phyloP scores from a whole-genome alignment of 2,888 invertebrate genomes.

The Tholera decimalis region DNA sequence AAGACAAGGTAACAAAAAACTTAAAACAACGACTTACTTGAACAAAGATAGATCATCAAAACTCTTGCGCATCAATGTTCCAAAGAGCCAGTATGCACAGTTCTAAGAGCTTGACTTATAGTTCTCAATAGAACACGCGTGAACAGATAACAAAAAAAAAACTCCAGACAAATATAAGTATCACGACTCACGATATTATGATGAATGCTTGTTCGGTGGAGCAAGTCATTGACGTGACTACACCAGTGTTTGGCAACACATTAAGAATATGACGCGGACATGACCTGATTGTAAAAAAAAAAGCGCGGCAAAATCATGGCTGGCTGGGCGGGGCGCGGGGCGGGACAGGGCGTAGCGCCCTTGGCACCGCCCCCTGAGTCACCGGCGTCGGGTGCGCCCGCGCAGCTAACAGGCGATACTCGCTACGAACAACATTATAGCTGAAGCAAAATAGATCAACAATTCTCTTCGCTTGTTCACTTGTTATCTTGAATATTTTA shows the following conservation, averaged over 20 bases:
- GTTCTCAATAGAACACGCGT: slow-evolving; percentile 57
- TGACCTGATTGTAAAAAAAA: slow-evolving; percentile 84
- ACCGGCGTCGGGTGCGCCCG: slow-evolving; percentile 78
- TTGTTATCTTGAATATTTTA: slow-evolving; percentile 44
- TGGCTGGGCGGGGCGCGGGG: slow-evolving; percentile 86
- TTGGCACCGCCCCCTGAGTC: slow-evolving; percentile 88
- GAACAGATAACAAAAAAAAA: slow-evolving; percentile 53
- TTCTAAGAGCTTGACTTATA: slow-evolving; percentile 42
- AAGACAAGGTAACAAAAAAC: slow-evolving; percentile 32
- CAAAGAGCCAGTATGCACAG: slow-evolving; percentile 38
- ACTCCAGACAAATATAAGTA: slow-evolving; percentile 65
- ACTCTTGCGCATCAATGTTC: slow-evolving; percentile 35
- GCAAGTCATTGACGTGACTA: slow-evolving; percentile 70
- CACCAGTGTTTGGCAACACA: slow-evolving; percentile 87
- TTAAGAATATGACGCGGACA: slow-evolving; percentile 84
- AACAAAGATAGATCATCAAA: slow-evolving; percentile 37
- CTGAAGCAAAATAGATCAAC: slow-evolving; percentile 54
- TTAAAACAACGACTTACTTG: slow-evolving; percentile 39
- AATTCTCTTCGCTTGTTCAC: slow-evolving; percentile 43
- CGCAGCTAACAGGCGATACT: slow-evolving; percentile 71
- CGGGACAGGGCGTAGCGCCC: slow-evolving; percentile 88
- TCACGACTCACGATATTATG: slow-evolving; percentile 64
- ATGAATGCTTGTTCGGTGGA: slow-evolving; percentile 66
- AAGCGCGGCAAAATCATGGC: slow-evolving; percentile 88
- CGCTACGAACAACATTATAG: slow-evolving; percentile 55